Percentiles rank a stretch among this genome's conserved stretches.
phyloP scores from a whole-genome alignment of 2,113 vertebrate genomes.

The Microcebus ravelobensis region DNA sequence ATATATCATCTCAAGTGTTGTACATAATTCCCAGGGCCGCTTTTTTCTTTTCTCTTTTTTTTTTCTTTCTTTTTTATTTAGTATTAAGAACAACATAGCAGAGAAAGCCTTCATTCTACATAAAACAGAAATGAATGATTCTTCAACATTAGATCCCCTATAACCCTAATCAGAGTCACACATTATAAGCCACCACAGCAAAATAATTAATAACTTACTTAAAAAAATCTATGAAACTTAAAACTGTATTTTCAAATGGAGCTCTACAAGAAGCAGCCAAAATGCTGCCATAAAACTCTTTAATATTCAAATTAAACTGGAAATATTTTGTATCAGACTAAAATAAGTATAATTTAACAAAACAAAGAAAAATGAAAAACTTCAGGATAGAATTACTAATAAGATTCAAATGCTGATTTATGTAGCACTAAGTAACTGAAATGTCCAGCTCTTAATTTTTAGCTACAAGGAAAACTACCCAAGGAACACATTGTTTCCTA shows the following conservation, averaged over 20 bases:
- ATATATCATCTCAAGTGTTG: not conserved
- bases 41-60: not conserved
- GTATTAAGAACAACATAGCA: not conserved
- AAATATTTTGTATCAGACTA: not conserved
- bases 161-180: not conserved
- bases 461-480: not conserved
- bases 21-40: not conserved
- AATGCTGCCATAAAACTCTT: not conserved
- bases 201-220: not conserved
- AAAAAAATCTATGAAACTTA: not conserved
- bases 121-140: not conserved
- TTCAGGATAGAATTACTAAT: not conserved
- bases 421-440: not conserved
- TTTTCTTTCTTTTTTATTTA: not conserved
- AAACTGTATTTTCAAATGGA: not conserved
- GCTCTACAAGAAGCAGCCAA: not conserved
- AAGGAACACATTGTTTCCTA: not conserved
- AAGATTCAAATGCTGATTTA: slow-evolving; percentile 21
- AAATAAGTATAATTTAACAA: slow-evolving; percentile 29
- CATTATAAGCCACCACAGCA: not conserved
- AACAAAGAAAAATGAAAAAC: not conserved
- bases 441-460: slow-evolving; percentile 32
- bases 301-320: slow-evolving; percentile 46
- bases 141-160: not conserved
- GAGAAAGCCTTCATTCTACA: not conserved